A percentile compares a stretch with the other conserved stretches of the same genome.
Conservation (phyloP, 2,888 invertebrate species). For the Nephrotoma appendiculata region DNA sequence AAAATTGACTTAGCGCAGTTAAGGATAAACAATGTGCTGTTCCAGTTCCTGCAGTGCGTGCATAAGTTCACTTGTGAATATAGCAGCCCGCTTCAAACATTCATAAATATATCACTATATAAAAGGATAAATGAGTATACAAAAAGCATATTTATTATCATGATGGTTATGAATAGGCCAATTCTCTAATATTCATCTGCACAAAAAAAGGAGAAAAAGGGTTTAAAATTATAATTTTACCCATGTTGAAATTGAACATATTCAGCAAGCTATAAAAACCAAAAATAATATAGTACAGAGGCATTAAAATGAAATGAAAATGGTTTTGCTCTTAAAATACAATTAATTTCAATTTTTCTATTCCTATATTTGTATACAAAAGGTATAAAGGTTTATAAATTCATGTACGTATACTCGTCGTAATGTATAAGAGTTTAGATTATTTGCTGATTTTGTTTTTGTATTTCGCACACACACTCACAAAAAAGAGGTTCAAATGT, state of each 20-base stretch:
- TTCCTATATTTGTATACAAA: not conserved
- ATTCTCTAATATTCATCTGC: not conserved
- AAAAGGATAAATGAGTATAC: not conserved
- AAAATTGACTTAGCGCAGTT: not conserved
- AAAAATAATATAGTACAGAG: not conserved
- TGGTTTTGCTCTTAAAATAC: not conserved
- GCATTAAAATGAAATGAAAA: not conserved
- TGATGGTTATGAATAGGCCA: not conserved
- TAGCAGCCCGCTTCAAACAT: no score
- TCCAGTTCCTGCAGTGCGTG: not conserved
- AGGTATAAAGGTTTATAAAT: not conserved
- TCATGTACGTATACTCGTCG: not conserved
- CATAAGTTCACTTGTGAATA: not conserved
- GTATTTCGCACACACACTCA: not conserved
- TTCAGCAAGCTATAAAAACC: not conserved
- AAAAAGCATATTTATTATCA: not conserved
- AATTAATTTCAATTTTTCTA: not conserved
- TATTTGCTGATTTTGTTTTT: not conserved
- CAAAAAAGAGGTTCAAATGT: not conserved
- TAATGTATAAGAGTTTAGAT: not conserved
- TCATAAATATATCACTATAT: not conserved
- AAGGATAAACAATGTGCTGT: not conserved
- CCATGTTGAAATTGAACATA: not conserved
- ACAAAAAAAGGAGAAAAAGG: not conserved
- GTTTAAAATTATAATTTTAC: not conserved